Evolutionary conservation across 2,888 invertebrate species (phyloP).

Genomic region (Caenorhabditis doughertyi): DNA sequence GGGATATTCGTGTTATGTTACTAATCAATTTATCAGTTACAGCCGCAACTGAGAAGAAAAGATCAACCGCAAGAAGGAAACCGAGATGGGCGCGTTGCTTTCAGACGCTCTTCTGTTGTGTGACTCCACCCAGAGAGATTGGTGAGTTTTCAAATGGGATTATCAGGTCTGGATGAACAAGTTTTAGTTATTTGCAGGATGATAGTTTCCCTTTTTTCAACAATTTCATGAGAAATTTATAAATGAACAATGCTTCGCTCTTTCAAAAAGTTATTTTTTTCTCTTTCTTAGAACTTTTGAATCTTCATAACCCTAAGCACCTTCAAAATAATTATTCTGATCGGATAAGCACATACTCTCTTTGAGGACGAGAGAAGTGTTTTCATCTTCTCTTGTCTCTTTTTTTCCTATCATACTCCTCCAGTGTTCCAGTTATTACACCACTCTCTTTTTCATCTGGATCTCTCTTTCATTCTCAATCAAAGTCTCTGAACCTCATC

Average conservation of each 20-base stretch:
- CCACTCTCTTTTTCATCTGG: neutral
- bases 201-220: too few species aligned
- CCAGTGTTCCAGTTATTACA: conserved; percentile 46
- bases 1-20: neutral
- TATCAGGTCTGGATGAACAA: neutral
- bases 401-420: conserved; percentile 7
- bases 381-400: neutral
- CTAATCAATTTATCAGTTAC: conserved; percentile 7
- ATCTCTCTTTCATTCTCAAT: neutral
- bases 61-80: conserved; percentile 84
- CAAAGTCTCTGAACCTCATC: neutral
- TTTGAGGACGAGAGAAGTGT: neutral
- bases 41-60: conserved; percentile 60
- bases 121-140: conserved; percentile 84
- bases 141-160: conserved; percentile 61
- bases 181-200: too few species aligned
- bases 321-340: conserved; percentile 11
- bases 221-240: too few species aligned
- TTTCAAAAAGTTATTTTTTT: too few species aligned
- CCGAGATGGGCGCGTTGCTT: conserved; percentile 88
- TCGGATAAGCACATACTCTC: neutral
- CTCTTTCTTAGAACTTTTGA: too few species aligned
- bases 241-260: too few species aligned
- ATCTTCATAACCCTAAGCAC: too few species aligned
- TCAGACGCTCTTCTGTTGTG: conserved; percentile 91